Conservation (phyloP, 1,140 invertebrate species). For the Drosophila athabasca region DNA sequence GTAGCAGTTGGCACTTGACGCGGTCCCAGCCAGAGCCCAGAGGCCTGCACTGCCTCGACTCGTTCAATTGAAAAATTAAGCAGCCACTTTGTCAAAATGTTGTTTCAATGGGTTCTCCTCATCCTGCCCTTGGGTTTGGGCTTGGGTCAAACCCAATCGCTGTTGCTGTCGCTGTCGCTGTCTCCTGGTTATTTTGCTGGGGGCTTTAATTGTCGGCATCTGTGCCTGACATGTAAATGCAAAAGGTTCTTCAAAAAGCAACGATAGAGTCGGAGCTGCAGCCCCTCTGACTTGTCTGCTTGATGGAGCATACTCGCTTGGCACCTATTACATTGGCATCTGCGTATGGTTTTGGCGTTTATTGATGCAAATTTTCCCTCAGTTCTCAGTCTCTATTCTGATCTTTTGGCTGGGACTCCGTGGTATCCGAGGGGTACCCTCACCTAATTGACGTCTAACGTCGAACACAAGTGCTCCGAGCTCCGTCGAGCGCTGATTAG, state of each 20-base stretch:
- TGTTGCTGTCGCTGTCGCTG: slow-evolving; percentile 22
- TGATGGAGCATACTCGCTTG: slow-evolving; percentile 77
- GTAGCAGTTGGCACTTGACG: slow-evolving; percentile 70
- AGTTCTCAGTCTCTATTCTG: slow-evolving; percentile 33
- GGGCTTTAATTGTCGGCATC: slow-evolving; percentile 77
- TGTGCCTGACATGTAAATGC: slow-evolving; percentile 74
- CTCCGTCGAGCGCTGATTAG: slow-evolving; percentile 71
- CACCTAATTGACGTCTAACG: slow-evolving; percentile 78
- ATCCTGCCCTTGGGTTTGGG: slow-evolving; percentile 6
- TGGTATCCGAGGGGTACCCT: slow-evolving; percentile 3
- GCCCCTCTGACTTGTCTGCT: slow-evolving; percentile 20
- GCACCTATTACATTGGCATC: slow-evolving; percentile 79
- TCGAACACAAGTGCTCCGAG: slow-evolving; percentile 73
- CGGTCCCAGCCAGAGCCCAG: slow-evolving; percentile 15
- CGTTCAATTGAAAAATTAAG: slow-evolving; percentile 79
- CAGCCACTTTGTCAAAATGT: slow-evolving; percentile 79
- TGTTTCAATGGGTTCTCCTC: slow-evolving; percentile 57
- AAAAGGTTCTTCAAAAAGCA: slow-evolving; percentile 63
- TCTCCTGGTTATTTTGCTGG: slow-evolving; percentile 21
- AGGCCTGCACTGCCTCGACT: slow-evolving; percentile 20
- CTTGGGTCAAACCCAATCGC: slow-evolving; percentile 26
- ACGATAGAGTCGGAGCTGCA: slow-evolving; percentile 7
- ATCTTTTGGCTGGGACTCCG: slow-evolving; percentile 18
- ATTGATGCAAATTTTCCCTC: slow-evolving; percentile 74
- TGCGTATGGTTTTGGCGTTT: slow-evolving; percentile 80